phyloP scores from a whole-genome alignment of 2,797 vertebrate species.

The Clamator glandarius region DNA sequence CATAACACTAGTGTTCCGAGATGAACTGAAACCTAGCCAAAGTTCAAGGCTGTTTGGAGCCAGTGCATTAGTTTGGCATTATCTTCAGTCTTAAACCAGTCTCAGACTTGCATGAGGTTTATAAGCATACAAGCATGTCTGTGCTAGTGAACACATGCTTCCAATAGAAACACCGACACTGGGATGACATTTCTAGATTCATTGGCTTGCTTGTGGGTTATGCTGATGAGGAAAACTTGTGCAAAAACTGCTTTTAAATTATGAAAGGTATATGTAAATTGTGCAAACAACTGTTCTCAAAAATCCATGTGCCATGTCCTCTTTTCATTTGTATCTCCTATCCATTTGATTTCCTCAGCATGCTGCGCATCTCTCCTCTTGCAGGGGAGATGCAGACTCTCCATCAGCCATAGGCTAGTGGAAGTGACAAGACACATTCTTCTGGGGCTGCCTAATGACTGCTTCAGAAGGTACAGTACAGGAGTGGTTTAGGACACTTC shows the following conservation, averaged over 20 bases:
- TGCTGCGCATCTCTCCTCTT: fast-evolving
- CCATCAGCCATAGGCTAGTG: fast-evolving
- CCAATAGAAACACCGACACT: background rate
- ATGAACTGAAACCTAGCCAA: background rate
- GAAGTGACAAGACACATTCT: background rate
- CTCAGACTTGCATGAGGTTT: background rate
- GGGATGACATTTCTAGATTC: background rate
- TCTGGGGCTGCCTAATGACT: background rate
- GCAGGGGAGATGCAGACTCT: background rate
- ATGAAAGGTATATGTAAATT: background rate
- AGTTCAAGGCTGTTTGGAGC: background rate
- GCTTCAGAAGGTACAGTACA: background rate
- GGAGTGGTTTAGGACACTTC: background rate
- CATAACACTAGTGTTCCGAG: background rate
- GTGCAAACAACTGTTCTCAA: background rate
- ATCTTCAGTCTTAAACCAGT: background rate
- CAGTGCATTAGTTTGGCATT: background rate
- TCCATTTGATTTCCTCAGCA: background rate
- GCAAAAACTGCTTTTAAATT: background rate
- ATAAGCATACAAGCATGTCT: background rate
- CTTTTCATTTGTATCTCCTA: background rate
- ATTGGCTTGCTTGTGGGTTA: background rate
- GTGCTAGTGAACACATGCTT: background rate
- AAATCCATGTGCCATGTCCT: background rate
- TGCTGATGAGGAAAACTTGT: background rate